Evolutionary conservation across 2,797 vertebrate species (phyloP).

Genomic region (Girardinus metallicus): DNA sequence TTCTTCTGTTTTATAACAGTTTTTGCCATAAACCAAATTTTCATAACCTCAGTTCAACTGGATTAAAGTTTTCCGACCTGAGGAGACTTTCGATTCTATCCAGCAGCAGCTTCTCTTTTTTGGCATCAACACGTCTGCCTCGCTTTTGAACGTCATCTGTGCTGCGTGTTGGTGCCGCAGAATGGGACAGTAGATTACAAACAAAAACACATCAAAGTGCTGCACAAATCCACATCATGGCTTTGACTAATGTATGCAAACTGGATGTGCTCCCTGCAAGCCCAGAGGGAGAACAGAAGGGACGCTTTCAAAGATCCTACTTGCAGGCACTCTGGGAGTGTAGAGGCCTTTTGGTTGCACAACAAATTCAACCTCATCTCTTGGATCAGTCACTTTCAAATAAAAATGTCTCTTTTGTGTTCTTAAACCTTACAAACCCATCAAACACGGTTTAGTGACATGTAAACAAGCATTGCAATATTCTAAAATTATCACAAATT

Average conservation of each 20-base stretch:
- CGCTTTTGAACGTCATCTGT: conserved; percentile 27
- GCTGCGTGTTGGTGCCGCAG: conserved; percentile 9
- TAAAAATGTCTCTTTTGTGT: not conserved
- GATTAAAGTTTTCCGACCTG: not conserved
- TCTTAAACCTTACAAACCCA: not conserved
- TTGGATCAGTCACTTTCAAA: conserved; percentile 25
- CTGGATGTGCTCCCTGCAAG: conserved; percentile 40
- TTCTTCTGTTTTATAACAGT: not conserved
- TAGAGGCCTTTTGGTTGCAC: conserved; percentile 33
- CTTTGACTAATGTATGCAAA: conserved; percentile 64
- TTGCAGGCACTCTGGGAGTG: conserved; percentile 23
- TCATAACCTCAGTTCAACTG: not conserved
- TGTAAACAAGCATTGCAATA: not conserved
- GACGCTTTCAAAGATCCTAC: conserved; percentile 24
- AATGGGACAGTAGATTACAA: conserved; percentile 51
- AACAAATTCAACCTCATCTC: conserved; percentile 11
- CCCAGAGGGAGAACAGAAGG: conserved; percentile 37
- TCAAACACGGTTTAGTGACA: not conserved
- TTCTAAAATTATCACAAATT: not conserved
- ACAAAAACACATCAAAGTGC: conserved; percentile 70
- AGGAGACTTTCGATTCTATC: not conserved
- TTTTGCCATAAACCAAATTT: not conserved
- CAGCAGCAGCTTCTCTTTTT: conserved; percentile 6
- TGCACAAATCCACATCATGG: conserved; percentile 63
- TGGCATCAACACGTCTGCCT: conserved; percentile 3